Base-by-base conservation (phyloP, 2,797 vertebrate species). In the Urosaurus nigricauda region DNA sequence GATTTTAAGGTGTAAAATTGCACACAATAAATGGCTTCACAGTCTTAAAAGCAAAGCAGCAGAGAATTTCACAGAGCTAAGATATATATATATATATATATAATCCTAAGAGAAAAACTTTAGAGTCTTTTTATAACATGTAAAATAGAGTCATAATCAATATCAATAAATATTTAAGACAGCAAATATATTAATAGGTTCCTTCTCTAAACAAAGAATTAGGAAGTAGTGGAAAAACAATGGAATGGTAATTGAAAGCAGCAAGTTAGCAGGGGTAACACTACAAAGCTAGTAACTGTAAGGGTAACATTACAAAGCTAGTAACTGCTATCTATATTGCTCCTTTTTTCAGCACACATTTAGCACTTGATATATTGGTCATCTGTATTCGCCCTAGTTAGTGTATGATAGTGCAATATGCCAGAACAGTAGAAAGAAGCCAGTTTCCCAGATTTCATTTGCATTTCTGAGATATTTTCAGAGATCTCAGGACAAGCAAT, bases 1-100 rank as follows among this genome's bases (percentile, higher is more conserved):
- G 79, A 60, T 80, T 80, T 80, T 60, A 58, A 58, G 19, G n/a
- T 80, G 56, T 60, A 35, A 56, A 32, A 80, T 60, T 80, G 58
- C n/a, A 37, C 11, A 60, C 53, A 58, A 24, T 80, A 35, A 56
- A 79, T 58, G 32, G 17, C 6, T 24, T 56, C 53, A 80, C 29
- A n/a, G 40, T n/a, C 79, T 80, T 60, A 60, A 58, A 37, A 80
- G n/a, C 79, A 80, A 80, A 11, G 58, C 79, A 80, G 58, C 43
- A 47, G 4, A 47, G 1, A 14, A 77, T n/a, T 24, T 80, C n/a
- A 37, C 4, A 58, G 24, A 26, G 11, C 47, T 77, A 29, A 77
- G 11, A 60, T 60, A 9, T 5, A 43, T 5, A 43, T 5, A 43
- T 5, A 43, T 5, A 43, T 5, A 43, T 5, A 43, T 5, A 43